Evolutionary conservation across 2,113 vertebrate genomes (phyloP), one percentile per base, ranked within the genome.

Genomic region (Coptodon rendalli): DNA sequence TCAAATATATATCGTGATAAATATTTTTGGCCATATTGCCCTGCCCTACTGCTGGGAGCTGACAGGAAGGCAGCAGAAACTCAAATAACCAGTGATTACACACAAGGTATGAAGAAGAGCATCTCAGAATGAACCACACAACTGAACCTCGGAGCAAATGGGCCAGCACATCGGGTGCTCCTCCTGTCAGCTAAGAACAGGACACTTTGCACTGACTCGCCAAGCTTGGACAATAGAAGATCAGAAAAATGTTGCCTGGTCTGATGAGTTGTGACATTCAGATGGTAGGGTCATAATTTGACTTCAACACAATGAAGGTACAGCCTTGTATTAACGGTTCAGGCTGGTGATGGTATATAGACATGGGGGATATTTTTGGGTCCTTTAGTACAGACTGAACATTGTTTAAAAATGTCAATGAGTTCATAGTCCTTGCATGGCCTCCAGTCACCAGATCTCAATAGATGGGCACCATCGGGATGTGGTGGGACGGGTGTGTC

Each of bases 1-100:
- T 29, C 54, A 57, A 0, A 57, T 8, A 0, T 5, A 57, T 57
- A 57, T 57, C 0, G 13, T 57, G 24, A 14, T 57, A 57, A 57
- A 57, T 29, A 16, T 16, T 57, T 57, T 9, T 31, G 31, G 31
- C 31, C 31, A 31, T 31, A 31, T 31, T 29, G 24, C 56, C 24
- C 54, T 57, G 24, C 24, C 0, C 24, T 14, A 0, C 31, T 66
- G 36, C 63, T 68, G 7, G 4, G 61, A 66, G 34, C 19, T 38
- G 34, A 38, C 17, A 66, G 11, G 34, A 38, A 38, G 34, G 0
- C n/a, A 9, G 7, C 36, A 24, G n/a, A 22, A 71, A 71, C 7
- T 71, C 36, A 71, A 71, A 40, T 24, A 43, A 0, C 0, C 12
- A 24, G 10, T 2, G 6, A 7, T 71, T 71, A 71, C n/a, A 43